Conservation (phyloP, 2,113 vertebrate genomes). For the Stegastes partitus region DNA sequence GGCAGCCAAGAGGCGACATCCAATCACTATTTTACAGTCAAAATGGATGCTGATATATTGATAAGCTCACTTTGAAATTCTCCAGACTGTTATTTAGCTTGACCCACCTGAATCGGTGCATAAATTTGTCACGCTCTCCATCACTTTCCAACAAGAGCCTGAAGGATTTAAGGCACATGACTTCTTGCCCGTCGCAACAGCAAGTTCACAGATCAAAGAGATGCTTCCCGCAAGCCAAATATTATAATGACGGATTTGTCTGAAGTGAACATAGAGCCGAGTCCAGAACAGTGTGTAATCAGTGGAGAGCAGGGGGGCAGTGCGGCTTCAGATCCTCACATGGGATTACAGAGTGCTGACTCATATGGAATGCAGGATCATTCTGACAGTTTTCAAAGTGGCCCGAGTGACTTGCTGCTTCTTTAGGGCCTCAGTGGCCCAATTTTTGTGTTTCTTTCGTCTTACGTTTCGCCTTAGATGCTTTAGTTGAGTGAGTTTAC, state of each 20-base stretch:
- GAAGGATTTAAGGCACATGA: slow-evolving; percentile 39
- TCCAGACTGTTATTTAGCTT: slow-evolving; percentile 24
- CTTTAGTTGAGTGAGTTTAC: background rate
- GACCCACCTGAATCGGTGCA: slow-evolving; percentile 38
- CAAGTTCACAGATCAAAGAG: slow-evolving; percentile 35
- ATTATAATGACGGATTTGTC: slow-evolving; percentile 40
- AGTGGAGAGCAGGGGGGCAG: slow-evolving; percentile 1
- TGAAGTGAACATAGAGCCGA: slow-evolving; percentile 17
- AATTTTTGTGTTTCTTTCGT: background rate
- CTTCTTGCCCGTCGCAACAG: slow-evolving; percentile 11
- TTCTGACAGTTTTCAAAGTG: background rate
- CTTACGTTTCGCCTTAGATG: background rate
- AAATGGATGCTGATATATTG: slow-evolving; percentile 44
- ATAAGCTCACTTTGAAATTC: slow-evolving; percentile 50
- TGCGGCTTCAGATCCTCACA: slow-evolving; percentile 12
- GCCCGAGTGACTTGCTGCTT: background rate
- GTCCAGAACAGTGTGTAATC: slow-evolving; percentile 31
- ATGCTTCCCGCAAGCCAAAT: background rate
- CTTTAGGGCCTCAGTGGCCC: background rate
- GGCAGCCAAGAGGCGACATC: slow-evolving; percentile 18
- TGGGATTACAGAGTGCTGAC: background rate
- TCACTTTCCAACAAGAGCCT: slow-evolving; percentile 27
- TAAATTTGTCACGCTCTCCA: slow-evolving; percentile 38
- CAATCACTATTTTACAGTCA: slow-evolving; percentile 35
- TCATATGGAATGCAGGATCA: background rate